phyloP scores from a whole-genome alignment of 2,113 vertebrate species.

The Patagioenas fasciata region DNA sequence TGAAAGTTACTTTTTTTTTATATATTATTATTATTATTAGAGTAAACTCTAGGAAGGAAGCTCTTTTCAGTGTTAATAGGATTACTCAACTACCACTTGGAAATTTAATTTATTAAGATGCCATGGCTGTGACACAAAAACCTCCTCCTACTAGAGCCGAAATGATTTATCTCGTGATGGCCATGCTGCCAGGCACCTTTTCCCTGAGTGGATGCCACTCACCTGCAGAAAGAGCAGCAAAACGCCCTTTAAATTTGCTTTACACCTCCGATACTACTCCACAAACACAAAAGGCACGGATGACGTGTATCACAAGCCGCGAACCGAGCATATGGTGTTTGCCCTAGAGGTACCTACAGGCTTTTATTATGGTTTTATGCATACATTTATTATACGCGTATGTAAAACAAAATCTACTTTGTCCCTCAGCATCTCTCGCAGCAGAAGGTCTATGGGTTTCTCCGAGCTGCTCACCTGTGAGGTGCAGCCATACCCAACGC shows the following conservation, averaged over 20 bases:
- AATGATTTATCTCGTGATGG: background rate
- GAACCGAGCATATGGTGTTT: background rate
- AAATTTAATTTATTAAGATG: background rate
- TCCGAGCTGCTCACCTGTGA: background rate
- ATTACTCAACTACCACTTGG: constrained; percentile 4
- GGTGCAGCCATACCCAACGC: background rate
- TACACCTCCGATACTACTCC: background rate
- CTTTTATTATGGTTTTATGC: background rate
- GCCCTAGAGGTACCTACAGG: background rate
- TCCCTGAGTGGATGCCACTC: background rate
- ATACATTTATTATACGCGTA: background rate
- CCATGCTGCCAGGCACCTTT: background rate
- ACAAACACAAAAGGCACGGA: background rate
- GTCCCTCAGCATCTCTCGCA: background rate
- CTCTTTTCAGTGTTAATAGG: background rate
- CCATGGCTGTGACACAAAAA: background rate
- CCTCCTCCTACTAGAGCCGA: background rate
- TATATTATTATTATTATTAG: background rate
- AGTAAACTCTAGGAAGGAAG: constrained; percentile 38
- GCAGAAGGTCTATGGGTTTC: background rate
- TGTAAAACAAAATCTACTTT: background rate
- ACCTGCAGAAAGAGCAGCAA: background rate
- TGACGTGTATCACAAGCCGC: background rate
- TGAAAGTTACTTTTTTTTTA: background rate
- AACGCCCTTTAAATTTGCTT: background rate